Evolutionary conservation across 2,113 vertebrate species (phyloP).

Genomic region (Numenius arquata): DNA sequence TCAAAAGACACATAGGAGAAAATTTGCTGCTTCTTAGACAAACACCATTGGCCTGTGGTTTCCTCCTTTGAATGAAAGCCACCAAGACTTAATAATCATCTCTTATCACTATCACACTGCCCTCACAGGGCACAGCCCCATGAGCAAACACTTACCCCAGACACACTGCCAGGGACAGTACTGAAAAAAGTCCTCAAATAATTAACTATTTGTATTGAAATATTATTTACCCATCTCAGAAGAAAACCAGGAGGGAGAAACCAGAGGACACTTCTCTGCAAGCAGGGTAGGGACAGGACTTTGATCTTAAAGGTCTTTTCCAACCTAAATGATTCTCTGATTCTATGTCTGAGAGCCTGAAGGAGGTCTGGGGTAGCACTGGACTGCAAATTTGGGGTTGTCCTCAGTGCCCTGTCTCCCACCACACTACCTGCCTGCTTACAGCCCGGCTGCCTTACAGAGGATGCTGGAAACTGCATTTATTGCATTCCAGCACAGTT

Average conservation of each 20-base stretch:
- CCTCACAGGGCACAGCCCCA: background rate
- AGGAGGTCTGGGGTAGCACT: background rate
- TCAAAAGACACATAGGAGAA: background rate
- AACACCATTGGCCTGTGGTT: background rate
- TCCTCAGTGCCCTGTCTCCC: background rate
- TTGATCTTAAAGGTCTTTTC: background rate
- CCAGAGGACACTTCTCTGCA: background rate
- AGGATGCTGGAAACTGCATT: background rate
- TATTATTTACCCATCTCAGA: background rate
- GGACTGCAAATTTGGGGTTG: background rate
- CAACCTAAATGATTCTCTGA: background rate
- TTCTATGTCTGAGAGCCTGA: background rate
- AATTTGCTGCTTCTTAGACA: background rate
- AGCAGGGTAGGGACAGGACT: background rate
- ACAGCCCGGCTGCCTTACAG: background rate
- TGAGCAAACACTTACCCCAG: background rate
- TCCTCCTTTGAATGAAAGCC: background rate
- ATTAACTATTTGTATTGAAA: background rate
- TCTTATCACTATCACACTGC: background rate
- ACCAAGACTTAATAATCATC: background rate
- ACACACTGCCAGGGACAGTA: background rate
- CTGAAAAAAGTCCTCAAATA: background rate
- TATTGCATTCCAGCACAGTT: background rate
- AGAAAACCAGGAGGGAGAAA: background rate
- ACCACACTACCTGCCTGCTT: background rate